phyloP scores from a whole-genome alignment of 2,113 vertebrate genomes.

The Stictonetta naevosa region DNA sequence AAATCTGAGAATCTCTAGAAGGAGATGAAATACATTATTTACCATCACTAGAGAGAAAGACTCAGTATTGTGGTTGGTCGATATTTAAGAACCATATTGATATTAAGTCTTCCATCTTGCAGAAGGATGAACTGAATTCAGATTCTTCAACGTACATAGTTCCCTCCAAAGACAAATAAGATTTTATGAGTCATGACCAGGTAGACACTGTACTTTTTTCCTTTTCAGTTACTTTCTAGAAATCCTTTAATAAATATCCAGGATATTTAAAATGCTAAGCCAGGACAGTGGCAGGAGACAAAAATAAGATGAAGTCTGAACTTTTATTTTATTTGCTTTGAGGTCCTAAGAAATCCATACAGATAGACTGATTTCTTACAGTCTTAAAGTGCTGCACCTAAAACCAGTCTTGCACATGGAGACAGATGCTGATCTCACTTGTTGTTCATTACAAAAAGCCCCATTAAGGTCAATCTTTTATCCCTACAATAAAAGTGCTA shows the following conservation, averaged over 20 bases:
- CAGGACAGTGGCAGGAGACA: not conserved
- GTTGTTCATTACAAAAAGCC: not conserved
- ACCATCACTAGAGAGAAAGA: not conserved
- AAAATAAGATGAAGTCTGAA: not conserved
- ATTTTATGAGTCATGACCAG: not conserved
- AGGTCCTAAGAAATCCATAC: not conserved
- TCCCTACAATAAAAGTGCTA: not conserved
- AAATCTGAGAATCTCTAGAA: not conserved
- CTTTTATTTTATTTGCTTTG: not conserved
- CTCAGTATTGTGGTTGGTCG: not conserved
- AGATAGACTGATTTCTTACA: not conserved
- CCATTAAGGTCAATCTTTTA: not conserved
- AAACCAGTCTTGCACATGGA: not conserved
- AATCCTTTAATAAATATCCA: not conserved
- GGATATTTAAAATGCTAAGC: not conserved
- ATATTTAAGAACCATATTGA: not conserved
- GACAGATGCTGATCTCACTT: not conserved
- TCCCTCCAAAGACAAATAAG: not conserved
- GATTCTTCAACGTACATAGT: not conserved
- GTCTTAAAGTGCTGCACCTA: not conserved
- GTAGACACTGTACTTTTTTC: not conserved
- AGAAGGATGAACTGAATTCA: not conserved
- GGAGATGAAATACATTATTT: conserved; percentile 39
- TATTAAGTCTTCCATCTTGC: not conserved
- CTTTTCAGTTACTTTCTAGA: not conserved